Evolutionary conservation across 2,113 vertebrate species (phyloP).

Genomic region (Actinemys pallida): DNA sequence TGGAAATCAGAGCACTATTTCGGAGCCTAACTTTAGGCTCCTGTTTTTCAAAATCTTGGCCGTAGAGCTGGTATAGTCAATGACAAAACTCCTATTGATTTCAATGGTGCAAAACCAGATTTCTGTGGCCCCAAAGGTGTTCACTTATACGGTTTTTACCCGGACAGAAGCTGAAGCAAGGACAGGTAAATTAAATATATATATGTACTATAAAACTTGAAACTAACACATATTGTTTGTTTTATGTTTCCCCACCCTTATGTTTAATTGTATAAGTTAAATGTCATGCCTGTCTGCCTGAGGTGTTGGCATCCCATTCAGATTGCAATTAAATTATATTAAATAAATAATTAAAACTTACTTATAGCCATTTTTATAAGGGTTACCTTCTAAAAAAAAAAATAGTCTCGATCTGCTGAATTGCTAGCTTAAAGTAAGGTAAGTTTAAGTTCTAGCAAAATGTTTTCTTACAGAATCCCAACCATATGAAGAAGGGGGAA

Average conservation of each 20-base stretch:
- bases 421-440: constrained; percentile 39
- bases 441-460: constrained; percentile 63
- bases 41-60: neutral
- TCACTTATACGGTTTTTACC: neutral
- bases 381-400: constrained; percentile 65
- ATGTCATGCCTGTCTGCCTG: constrained; percentile 66
- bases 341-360: neutral
- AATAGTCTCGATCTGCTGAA: constrained; percentile 68
- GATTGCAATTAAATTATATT: constrained; percentile 70
- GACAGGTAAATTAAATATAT: constrained; percentile 56
- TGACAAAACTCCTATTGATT: neutral
- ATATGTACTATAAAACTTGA: constrained; percentile 31
- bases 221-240: constrained; percentile 53
- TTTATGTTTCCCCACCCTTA: constrained; percentile 54
- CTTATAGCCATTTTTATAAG: constrained; percentile 62
- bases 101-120: neutral
- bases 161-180: neutral
- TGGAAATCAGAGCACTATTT: neutral
- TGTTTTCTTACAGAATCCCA: constrained; percentile 65
- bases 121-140: neutral
- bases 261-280: constrained; percentile 69
- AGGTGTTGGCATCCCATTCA: constrained; percentile 71
- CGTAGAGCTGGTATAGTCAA: neutral
- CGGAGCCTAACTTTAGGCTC: neutral
- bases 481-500: constrained; percentile 45